Base-by-base conservation (phyloP, 2,797 vertebrate species). In the Pampus argenteus region DNA sequence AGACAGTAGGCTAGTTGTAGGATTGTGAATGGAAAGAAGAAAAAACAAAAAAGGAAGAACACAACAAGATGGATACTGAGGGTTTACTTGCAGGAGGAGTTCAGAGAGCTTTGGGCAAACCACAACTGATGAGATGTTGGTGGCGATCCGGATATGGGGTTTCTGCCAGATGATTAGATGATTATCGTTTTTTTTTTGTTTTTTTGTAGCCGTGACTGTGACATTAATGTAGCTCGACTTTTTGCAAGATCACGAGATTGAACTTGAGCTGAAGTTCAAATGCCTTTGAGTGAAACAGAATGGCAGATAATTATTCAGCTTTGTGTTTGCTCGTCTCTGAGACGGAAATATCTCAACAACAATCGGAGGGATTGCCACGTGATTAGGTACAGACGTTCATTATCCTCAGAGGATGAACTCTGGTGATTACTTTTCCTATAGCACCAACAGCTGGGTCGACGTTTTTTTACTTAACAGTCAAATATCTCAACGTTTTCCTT, bases 91-190 rank as follows among this genome's bases (percentile, higher is more conserved):
- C 47, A 66, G 17, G 36, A 60, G 11, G 50, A 44, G 57, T 22
- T 67, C 26, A 18, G 40, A 44, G 40, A 31, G 52, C 23, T 83
- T 15, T 67, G 52, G 54, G 14, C 2, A 66, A 80, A 84, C 63
- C 69, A 61, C 79, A 78, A 48, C 47, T 77, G 58, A 68, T 55
- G 63, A 75, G 36, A 67, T 74, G 66, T 56, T 70, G 18, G 31
- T 66, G 44, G 31, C 54, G 60, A 74, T 82, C 47, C 10, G 20
- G 50, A 74, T 74, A 40, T 77, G 72, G 66, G 54, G 66, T 62
- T 76, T 50, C 34, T 82, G 52, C 74, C 56, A 64, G n/a, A n/a
- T n/a, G n/a, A n/a, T 66, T 63, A 52, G 38, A 74, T 67, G 51
- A 72, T 72, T 70, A 49, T 44, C n/a, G 1, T 60, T 44, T 54